phyloP scores from a whole-genome alignment of 2,797 vertebrate genomes.

The Pelochelys cantorii region DNA sequence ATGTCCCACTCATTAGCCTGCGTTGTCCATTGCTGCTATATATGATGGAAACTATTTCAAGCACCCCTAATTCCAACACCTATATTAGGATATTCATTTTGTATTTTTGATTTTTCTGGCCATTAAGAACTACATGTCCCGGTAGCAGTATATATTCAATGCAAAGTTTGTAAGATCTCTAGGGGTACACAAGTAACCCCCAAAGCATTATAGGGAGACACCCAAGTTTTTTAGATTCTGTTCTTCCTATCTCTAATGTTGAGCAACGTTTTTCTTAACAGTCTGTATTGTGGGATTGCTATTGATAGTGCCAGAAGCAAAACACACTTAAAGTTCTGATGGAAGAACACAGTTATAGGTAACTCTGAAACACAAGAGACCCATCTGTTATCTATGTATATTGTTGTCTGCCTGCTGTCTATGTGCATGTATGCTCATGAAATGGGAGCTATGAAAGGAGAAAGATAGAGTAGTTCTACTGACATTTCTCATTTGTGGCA shows the following conservation, averaged over 20 bases:
- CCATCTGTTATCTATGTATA: constrained; percentile 68
- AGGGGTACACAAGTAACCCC: constrained; percentile 20
- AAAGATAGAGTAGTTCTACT: constrained; percentile 46
- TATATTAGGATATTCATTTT: neutral
- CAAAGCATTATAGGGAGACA: constrained; percentile 60
- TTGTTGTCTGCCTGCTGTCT: constrained; percentile 76
- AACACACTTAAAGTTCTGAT: constrained; percentile 78
- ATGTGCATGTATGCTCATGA: constrained; percentile 75
- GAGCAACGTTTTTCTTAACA: constrained; percentile 80
- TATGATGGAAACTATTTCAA: too few species aligned
- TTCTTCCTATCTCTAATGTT: constrained; percentile 74
- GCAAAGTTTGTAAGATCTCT: constrained; percentile 20
- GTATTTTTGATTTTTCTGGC: neutral
- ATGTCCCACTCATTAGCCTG: too few species aligned
- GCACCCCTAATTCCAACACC: too few species aligned
- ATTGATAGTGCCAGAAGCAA: constrained; percentile 78
- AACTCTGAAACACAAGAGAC: constrained; percentile 77
- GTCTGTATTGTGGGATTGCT: constrained; percentile 78
- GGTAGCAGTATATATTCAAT: neutral
- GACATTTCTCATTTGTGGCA: constrained; percentile 69
- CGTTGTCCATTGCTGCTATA: too few species aligned
- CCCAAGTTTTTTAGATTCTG: constrained; percentile 53
- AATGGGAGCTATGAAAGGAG: constrained; percentile 57
- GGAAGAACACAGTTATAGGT: constrained; percentile 78
- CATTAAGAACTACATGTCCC: neutral